A percentile compares a stretch with the other conserved stretches of the same genome.
phyloP scores from a whole-genome alignment of 1,140 invertebrate species.

The Macrocentrus cingulum region DNA sequence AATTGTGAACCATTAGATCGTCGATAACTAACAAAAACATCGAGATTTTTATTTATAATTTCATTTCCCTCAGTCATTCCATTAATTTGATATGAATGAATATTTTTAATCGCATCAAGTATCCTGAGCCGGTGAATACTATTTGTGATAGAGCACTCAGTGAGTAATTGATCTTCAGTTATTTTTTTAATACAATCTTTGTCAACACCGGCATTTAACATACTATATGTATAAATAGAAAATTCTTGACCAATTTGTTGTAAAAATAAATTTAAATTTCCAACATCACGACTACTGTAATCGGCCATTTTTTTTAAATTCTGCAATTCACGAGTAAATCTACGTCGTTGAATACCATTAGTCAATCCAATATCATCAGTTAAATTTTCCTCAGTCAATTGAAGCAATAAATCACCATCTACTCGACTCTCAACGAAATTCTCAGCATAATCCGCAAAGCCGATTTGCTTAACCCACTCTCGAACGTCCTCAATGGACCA shows the following conservation, averaged over 20 bases:
- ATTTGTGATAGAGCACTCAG: constrained; percentile 90
- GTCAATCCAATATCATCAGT: constrained; percentile 88
- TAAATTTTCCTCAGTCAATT: constrained; percentile 90
- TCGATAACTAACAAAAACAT: constrained; percentile 98
- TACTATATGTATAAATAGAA: constrained; percentile 94
- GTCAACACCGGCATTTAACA: constrained; percentile 94
- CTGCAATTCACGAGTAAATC: constrained; percentile 93
- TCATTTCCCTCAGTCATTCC: constrained; percentile 62
- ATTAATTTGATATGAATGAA: constrained; percentile 62
- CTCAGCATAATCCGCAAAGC: constrained; percentile 80
- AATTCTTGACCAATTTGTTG: constrained; percentile 86
- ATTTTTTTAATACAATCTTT: constrained; percentile 78
- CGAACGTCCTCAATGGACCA: constrained; percentile 96
- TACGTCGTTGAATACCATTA: constrained; percentile 90
- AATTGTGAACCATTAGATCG: constrained; percentile 97
- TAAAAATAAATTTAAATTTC: constrained; percentile 89
- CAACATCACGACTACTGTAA: constrained; percentile 91
- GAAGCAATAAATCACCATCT: constrained; percentile 95
- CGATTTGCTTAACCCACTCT: constrained; percentile 98
- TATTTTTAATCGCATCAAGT: constrained; percentile 82
- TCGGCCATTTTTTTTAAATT: constrained; percentile 96
- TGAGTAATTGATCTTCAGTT: constrained; percentile 86
- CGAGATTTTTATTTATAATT: constrained; percentile 82
- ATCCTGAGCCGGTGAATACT: constrained; percentile 93
- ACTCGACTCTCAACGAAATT: constrained; percentile 91